Conservation (phyloP, 2,797 vertebrate genomes). For the Hippopotamyrus pictus region DNA sequence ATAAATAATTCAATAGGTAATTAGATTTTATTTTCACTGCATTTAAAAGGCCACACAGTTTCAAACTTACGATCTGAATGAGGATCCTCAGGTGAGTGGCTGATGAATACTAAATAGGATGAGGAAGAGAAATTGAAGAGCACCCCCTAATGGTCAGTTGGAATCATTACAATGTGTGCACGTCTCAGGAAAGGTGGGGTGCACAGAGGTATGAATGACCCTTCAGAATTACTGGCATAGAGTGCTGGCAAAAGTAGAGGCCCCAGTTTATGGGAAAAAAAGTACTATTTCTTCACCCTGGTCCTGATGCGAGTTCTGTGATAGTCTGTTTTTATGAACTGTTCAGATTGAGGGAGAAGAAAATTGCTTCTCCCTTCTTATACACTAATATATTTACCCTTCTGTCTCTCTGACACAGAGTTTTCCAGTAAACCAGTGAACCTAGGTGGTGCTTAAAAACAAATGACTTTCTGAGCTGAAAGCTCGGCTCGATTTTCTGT, state of each 20-base stretch:
- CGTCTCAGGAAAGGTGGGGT: neutral
- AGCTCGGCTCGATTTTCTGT: neutral
- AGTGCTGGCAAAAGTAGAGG: neutral
- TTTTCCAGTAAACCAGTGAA: neutral
- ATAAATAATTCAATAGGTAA: neutral
- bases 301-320: neutral
- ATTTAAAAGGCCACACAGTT: neutral
- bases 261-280: neutral
- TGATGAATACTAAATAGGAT: neutral
- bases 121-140: neutral
- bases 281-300: neutral
- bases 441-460: neutral
- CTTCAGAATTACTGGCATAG: neutral
- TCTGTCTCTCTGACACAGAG: neutral
- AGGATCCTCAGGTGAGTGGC: neutral
- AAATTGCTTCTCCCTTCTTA: neutral
- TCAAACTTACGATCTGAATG: neutral
- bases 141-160: neutral
- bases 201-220: neutral
- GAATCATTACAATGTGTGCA: neutral
- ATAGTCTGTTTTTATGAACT: neutral
- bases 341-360: neutral
- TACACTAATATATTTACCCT: neutral
- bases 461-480: neutral
- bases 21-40: neutral